Evolutionary conservation across 2,888 invertebrate species (phyloP).

Genomic region (Euclidia mi): DNA sequence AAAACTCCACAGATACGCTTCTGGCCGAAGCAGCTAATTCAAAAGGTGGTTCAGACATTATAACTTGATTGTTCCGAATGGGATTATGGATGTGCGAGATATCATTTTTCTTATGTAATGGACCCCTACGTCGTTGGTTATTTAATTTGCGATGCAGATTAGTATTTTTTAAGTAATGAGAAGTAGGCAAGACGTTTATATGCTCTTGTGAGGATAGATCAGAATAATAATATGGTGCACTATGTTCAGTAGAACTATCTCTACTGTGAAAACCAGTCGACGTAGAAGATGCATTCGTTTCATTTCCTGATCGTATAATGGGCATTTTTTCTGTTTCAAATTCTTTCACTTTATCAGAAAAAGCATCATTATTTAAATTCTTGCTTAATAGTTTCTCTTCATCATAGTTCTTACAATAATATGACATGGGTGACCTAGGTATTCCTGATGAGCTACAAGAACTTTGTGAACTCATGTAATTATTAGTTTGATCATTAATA

Average conservation of each 20-base stretch:
- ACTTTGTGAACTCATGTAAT: conserved; percentile 78
- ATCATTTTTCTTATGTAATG: conserved; percentile 91
- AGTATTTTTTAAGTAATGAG: conserved; percentile 86
- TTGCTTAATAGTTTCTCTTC: conserved; percentile 79
- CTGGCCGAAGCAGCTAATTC: conserved; percentile 90
- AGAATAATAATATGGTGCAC: conserved; percentile 96
- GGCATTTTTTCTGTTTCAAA: conserved; percentile 81
- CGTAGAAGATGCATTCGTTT: conserved; percentile 75
- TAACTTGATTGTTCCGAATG: conserved; percentile 85
- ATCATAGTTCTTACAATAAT: conserved; percentile 83
- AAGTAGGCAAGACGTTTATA: conserved; percentile 82
- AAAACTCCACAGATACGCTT: conserved; percentile 92
- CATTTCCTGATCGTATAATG: conserved; percentile 69
- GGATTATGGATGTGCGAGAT: conserved; percentile 94
- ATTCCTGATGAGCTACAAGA: conserved; percentile 77
- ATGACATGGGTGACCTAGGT: conserved; percentile 82
- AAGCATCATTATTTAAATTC: conserved; percentile 80
- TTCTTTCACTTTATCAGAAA: conserved; percentile 84
- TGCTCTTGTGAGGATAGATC: conserved; percentile 91
- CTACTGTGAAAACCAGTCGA: conserved; percentile 90
- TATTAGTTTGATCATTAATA: conserved; percentile 69
- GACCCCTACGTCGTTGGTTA: conserved; percentile 92
- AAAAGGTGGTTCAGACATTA: conserved; percentile 77
- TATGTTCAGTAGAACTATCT: conserved; percentile 91
- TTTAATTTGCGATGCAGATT: conserved; percentile 91